Evolutionary conservation across 2,888 invertebrate genomes (phyloP).

Genomic region (Choreutis nemorana): DNA sequence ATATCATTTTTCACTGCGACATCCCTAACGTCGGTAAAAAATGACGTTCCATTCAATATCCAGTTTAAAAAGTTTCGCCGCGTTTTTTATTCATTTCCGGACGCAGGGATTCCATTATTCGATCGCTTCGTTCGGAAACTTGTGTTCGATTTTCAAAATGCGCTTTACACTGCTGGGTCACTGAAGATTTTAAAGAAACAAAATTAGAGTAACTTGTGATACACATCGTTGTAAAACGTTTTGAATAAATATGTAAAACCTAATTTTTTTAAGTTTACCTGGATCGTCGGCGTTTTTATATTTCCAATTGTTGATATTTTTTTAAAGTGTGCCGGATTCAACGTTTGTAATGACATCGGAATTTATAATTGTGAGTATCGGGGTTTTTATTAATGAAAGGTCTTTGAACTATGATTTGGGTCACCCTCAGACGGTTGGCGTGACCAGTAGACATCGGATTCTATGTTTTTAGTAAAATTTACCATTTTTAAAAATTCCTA

Average conservation of each 20-base stretch:
- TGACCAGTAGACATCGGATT: too few species aligned
- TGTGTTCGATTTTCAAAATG: conserved; percentile 13
- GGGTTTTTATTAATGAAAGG: conserved; percentile 22
- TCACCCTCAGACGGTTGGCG: too few species aligned
- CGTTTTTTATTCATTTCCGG: conserved; percentile 64
- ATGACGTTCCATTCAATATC: conserved; percentile 59
- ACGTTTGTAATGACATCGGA: conserved; percentile 25
- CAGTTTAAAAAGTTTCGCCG: conserved; percentile 62
- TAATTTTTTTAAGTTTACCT: conserved; percentile 15
- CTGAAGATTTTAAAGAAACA: too few species aligned
- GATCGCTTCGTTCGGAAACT: conserved; percentile 15
- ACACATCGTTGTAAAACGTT: conserved; percentile 5
- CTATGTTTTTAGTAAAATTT: too few species aligned
- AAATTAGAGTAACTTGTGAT: too few species aligned
- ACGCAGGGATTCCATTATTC: conserved; percentile 50
- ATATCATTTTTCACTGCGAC: conserved; percentile 66
- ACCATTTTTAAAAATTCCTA: too few species aligned
- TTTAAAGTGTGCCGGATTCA: conserved; percentile 17
- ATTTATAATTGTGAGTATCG: conserved; percentile 34
- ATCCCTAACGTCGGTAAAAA: conserved; percentile 63
- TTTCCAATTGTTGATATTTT: conserved; percentile 25
- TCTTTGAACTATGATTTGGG: conserved; percentile 19
- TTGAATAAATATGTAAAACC: conserved; percentile 6
- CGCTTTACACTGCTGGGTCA: conserved; percentile 6
- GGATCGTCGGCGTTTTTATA: conserved; percentile 31